Base-by-base conservation (phyloP, 1,140 invertebrate genomes). In the Halictus rubicundus region DNA sequence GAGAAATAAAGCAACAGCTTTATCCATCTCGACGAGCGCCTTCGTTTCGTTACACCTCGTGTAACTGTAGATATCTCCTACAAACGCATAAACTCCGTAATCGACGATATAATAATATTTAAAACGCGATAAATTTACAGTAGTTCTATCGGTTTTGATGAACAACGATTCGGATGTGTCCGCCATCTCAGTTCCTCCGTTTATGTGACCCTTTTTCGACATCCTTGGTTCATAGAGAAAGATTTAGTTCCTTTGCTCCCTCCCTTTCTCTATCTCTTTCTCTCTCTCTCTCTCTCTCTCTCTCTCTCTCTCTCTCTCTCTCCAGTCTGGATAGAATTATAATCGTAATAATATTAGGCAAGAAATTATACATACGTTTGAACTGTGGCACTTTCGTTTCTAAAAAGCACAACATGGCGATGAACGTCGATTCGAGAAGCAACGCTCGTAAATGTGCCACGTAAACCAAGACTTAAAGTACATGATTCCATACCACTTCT, bases 71-170 rank as follows among this genome's bases (percentile, higher is more conserved):
- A 19, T 49, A 16, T 52, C 14, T 21, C 16, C 49, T 52, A 52
- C 19, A 52, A 52, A 52, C 49, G 49, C 49, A 52, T 52, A 52
- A 52, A 52, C 49, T 52, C 49, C 19, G 49, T 16, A 21, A 16
- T 52, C 19, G 14, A 4, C 37, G 21, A 69, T 52, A 68, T 27
- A 16, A 49, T 59, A 52, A 66, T 60, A 76, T 69, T 70, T 46
- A n/a, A 69, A 69, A 52, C 42, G 66, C 25, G 23, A 46, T 77
- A 49, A 39, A 59, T 46, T 70, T 77, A 70, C 25, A 77, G 68
- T 46, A 70, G 37, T 23, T 69, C 27, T 9, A 16, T 37, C 57
- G 32, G 9, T 37, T 4, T 59, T 59, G 27, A 10, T 68, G 4
- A 23, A 60, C 37, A 16, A 14, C 21, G 23, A 23, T 46, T 68